A percentile compares a stretch with the other conserved stretches of the same genome.
These are phyloP conservation scores for Aphelinus certus DNA, from an alignment of 1,140 invertebrate species.

Conservation along the genomic window DNA sequence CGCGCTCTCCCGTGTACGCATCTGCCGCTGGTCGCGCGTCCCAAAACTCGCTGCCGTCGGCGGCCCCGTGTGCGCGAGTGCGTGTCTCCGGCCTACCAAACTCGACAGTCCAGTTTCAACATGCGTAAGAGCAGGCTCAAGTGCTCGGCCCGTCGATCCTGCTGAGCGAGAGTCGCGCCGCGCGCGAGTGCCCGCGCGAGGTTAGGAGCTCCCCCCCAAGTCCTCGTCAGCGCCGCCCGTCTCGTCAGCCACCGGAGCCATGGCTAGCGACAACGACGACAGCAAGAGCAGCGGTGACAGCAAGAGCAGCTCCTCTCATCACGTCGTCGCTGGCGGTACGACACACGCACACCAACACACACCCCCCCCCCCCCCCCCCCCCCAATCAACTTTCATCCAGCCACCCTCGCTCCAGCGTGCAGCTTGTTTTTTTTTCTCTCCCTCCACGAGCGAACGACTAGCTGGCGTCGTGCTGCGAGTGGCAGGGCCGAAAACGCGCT, in stretches of 20 bases:
- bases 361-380: too few relatives aligned
- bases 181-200: too few relatives aligned
- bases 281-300: neutral
- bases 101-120: neutral
- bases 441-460: too few relatives aligned
- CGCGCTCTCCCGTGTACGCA: neutral
- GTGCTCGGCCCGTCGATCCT: slow-evolving; percentile 1
- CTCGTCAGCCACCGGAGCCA: slow-evolving; percentile 11
- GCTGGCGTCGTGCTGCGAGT: too few relatives aligned
- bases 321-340: slow-evolving; percentile 34
- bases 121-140: slow-evolving; percentile 25
- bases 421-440: neutral
- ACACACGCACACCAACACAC: neutral
- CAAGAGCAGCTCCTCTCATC: neutral
- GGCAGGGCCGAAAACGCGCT: too few relatives aligned
- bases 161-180: neutral
- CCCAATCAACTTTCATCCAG: neutral
- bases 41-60: too few relatives aligned
- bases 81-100: too few relatives aligned
- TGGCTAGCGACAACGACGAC: neutral
- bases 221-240: slow-evolving; percentile 9
- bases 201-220: too few relatives aligned
- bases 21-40: slow-evolving; percentile 4
- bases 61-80: too few relatives aligned
- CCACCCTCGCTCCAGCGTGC: neutral